phyloP scores from a whole-genome alignment of 2,113 vertebrate genomes.

The Anthoscopus minutus region DNA sequence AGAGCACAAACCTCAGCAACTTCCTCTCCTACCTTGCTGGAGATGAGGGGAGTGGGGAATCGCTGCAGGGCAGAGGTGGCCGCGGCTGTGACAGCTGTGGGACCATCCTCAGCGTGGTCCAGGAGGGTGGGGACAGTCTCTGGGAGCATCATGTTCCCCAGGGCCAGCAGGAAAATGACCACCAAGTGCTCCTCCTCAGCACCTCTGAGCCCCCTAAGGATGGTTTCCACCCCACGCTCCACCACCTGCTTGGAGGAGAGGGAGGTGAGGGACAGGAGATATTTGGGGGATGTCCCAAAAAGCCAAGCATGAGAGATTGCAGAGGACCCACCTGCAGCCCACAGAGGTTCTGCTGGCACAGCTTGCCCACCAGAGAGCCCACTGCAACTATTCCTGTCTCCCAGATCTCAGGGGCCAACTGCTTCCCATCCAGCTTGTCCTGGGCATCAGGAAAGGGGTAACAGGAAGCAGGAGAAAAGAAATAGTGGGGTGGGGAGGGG shows the following conservation, averaged over 20 bases:
- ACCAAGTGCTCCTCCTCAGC: not conserved
- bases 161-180: constrained; percentile 41
- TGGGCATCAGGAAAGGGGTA: not conserved
- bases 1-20: not conserved
- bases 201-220: constrained; percentile 21
- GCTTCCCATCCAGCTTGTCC: constrained; percentile 52
- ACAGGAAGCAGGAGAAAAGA: not conserved
- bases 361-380: constrained; percentile 59
- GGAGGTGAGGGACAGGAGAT: not conserved
- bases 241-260: constrained; percentile 34
- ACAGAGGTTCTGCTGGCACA: constrained; percentile 61
- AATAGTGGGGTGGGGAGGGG: too few species aligned
- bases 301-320: not conserved
- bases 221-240: not conserved
- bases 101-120: constrained; percentile 9
- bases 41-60: not conserved
- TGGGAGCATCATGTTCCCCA: constrained; percentile 41
- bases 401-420: not conserved
- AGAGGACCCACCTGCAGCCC: constrained; percentile 52
- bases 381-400: constrained; percentile 24
- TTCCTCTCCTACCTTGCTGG: not conserved
- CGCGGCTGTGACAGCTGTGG: fast-evolving
- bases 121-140: constrained; percentile 54
- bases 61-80: constrained; percentile 46
- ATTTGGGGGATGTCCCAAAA: fast-evolving